Evolutionary conservation across 2,888 invertebrate genomes (phyloP).

Genomic region (Hirtodrosophila cameraria): DNA sequence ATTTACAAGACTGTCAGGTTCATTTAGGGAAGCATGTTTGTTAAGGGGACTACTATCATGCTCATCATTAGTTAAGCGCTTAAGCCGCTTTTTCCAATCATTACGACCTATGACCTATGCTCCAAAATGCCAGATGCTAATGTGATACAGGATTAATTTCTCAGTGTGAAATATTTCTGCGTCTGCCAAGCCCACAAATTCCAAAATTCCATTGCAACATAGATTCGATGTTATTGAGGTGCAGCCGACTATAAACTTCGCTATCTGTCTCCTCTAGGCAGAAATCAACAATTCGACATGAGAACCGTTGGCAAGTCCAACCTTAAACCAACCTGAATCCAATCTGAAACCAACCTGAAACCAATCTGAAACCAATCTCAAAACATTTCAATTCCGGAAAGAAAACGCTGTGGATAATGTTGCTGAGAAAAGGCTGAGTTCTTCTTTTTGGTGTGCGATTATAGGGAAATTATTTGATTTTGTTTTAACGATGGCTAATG

Average conservation of each 20-base stretch:
- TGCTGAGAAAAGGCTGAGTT: no score
- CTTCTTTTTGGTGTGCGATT: no score
- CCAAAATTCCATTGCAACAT: conserved; percentile 21
- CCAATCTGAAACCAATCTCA: no score
- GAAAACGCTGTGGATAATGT: no score
- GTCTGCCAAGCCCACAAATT: conserved; percentile 30
- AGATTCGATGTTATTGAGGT: conserved; percentile 25
- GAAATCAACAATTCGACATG: conserved; percentile 69
- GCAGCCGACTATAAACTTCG: conserved; percentile 3
- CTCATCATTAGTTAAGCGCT: conserved; percentile 60
- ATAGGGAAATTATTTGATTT: no score
- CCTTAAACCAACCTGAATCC: no score
- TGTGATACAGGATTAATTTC: conserved; percentile 22
- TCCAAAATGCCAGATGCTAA: conserved; percentile 23
- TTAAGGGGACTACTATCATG: conserved; percentile 49
- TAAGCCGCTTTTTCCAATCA: conserved; percentile 62
- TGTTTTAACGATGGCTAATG: no score
- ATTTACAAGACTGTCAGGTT: conserved; percentile 37
- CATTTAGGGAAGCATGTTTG: conserved; percentile 15
- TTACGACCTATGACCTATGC: conserved; percentile 3
- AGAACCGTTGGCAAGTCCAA: conserved; percentile 38
- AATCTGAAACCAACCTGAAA: no score
- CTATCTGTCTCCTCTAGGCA: conserved; percentile 8
- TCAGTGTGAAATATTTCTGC: conserved; percentile 22
- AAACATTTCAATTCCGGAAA: no score